These are phyloP conservation scores for Cephalopachus bancanus DNA, from an alignment of 2,797 vertebrate species.

Conservation along the genomic window DNA sequence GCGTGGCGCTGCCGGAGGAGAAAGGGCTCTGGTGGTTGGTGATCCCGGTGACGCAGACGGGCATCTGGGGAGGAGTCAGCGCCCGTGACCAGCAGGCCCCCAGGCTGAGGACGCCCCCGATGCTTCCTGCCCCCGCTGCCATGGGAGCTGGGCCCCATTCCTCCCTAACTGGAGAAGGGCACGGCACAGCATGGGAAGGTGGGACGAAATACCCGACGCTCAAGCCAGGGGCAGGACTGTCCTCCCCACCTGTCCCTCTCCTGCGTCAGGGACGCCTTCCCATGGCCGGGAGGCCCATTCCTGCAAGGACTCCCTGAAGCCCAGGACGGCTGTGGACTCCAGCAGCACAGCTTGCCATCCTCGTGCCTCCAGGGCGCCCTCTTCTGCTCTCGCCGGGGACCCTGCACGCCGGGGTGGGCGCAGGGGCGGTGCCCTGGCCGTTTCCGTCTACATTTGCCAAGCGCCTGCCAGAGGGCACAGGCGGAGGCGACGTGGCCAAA, in stretches of 20 bases:
- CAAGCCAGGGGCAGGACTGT: no score
- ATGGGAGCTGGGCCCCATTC: fast-evolving
- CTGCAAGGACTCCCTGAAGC: background rate
- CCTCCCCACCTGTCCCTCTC: fast-evolving
- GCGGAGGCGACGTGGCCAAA: fast-evolving
- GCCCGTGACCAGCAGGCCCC: background rate
- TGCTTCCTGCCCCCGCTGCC: background rate
- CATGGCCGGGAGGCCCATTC: fast-evolving
- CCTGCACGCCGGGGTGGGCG: fast-evolving
- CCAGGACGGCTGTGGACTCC: background rate
- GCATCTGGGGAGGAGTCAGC: constrained; percentile 92
- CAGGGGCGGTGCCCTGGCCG: fast-evolving
- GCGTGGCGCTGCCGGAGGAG: constrained; percentile 94
- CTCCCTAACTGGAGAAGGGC: background rate
- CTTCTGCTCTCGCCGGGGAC: background rate
- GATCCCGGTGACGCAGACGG: constrained; percentile 96
- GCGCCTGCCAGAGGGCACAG: background rate
- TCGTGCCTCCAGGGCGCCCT: no score
- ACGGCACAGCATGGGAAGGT: fast-evolving
- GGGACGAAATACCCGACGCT: fast-evolving
- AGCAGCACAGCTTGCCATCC: background rate
- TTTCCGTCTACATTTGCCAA: no score
- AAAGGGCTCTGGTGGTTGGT: constrained; percentile 96
- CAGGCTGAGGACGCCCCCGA: fast-evolving
- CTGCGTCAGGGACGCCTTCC: background rate